A percentile compares a stretch with the other conserved stretches of the same genome.
phyloP scores from a whole-genome alignment of 2,888 invertebrate species.

The Fragum sueziense region DNA sequence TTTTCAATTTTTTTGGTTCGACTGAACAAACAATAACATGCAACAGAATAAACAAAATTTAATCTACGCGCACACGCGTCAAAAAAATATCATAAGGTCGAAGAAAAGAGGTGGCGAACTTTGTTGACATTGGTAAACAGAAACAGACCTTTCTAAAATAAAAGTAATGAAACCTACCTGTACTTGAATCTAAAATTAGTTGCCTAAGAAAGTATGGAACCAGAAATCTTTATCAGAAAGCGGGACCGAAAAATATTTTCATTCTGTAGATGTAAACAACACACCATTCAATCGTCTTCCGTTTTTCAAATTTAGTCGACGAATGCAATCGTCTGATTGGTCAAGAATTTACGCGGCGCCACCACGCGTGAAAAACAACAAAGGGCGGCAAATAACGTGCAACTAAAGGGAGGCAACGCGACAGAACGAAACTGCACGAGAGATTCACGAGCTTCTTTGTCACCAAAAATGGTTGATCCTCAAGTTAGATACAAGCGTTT shows the following conservation, averaged over 20 bases:
- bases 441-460: not conserved
- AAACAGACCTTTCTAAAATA: not conserved
- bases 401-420: not conserved
- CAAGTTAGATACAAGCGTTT: not conserved
- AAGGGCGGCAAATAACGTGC: not conserved
- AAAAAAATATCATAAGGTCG: too few species aligned
- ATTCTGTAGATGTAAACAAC: slow-evolving; percentile 40
- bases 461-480: not conserved
- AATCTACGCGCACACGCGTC: too few species aligned
- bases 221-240: not conserved
- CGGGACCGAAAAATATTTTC: slow-evolving; percentile 15
- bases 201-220: not conserved
- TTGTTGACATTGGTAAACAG: not conserved
- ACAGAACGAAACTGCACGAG: not conserved
- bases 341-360: not conserved
- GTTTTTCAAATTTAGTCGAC: slow-evolving; percentile 57
- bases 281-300: slow-evolving; percentile 29
- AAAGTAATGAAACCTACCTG: not conserved
- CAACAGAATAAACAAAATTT: too few species aligned
- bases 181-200: not conserved
- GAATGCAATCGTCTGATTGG: slow-evolving; percentile 52
- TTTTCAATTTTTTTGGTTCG: too few species aligned
- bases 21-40: too few species aligned
- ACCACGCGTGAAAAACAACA: not conserved
- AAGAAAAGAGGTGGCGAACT: not conserved